A percentile compares a stretch with the other conserved stretches of the same genome.
Evolutionary conservation across 2,888 invertebrate genomes (phyloP).

Genomic region (Heliconius ismenius): DNA sequence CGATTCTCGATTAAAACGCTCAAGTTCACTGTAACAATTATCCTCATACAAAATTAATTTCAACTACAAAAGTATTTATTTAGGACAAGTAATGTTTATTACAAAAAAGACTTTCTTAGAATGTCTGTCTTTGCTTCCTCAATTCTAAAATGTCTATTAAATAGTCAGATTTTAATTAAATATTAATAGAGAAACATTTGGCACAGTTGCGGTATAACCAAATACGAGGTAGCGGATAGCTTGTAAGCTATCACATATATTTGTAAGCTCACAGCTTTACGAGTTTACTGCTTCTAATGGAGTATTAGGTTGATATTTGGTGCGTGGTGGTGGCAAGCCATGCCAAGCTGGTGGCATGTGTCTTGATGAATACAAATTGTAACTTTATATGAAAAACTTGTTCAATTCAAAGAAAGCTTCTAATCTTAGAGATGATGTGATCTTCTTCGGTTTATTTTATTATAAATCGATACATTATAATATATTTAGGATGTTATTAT

Average conservation of each 20-base stretch:
- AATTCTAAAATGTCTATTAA: background rate
- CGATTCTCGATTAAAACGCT: background rate
- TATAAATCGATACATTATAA: background rate
- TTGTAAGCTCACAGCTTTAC: too few species aligned
- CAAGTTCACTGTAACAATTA: constrained; percentile 6
- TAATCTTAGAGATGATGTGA: background rate
- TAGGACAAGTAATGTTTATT: background rate
- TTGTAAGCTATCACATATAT: too few species aligned
- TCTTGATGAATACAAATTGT: too few species aligned
- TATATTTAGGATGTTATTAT: background rate
- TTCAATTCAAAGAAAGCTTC: background rate
- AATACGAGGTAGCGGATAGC: too few species aligned
- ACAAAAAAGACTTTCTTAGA: background rate
- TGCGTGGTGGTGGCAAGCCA: too few species aligned
- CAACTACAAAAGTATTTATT: constrained; percentile 12
- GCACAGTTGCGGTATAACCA: too few species aligned
- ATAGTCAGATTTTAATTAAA: background rate
- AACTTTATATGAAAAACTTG: too few species aligned
- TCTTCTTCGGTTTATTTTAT: background rate
- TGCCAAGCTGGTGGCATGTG: too few species aligned
- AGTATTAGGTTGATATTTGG: too few species aligned
- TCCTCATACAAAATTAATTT: constrained; percentile 6
- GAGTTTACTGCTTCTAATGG: too few species aligned
- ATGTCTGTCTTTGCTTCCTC: background rate
- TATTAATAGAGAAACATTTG: background rate